These are phyloP conservation scores for Limonius californicus DNA, from an alignment of 1,140 invertebrate genomes.

Conservation along the genomic window DNA sequence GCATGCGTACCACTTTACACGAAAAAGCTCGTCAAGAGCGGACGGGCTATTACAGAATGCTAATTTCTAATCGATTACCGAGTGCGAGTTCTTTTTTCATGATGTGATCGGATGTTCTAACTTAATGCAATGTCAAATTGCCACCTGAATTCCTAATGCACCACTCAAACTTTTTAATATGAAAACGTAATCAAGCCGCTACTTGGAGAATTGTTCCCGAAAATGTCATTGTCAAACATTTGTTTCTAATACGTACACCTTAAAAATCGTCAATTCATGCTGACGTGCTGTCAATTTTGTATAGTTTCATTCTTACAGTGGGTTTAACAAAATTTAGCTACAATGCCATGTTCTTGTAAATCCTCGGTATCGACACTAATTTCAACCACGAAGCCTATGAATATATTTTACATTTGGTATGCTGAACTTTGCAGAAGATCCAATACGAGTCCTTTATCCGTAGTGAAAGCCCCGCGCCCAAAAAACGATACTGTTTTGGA, in stretches of 20 bases:
- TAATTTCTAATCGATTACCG: slow-evolving; percentile 31
- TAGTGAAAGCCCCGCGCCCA: slow-evolving; percentile 43
- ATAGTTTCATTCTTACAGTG: background rate
- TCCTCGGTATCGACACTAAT: slow-evolving; percentile 20
- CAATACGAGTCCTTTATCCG: slow-evolving; percentile 37
- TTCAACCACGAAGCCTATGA: slow-evolving; percentile 39
- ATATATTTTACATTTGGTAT: slow-evolving; percentile 46
- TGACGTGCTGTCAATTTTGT: background rate
- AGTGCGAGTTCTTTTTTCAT: background rate
- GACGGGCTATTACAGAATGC: slow-evolving; percentile 30
- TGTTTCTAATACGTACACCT: background rate
- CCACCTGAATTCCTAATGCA: too few relatives aligned
- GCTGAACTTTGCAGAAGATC: slow-evolving; percentile 42
- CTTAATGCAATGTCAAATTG: too few relatives aligned
- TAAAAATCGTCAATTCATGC: background rate
- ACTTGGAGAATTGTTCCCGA: too few relatives aligned
- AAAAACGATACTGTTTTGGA: slow-evolving; percentile 52
- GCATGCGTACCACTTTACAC: slow-evolving; percentile 28
- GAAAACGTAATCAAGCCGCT: too few relatives aligned
- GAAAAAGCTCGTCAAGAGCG: slow-evolving; percentile 14
- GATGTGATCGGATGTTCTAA: too few relatives aligned
- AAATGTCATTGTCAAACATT: background rate
- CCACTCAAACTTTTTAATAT: too few relatives aligned
- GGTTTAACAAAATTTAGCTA: background rate
- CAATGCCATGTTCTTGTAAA: slow-evolving; percentile 22